A percentile compares a stretch with the other conserved stretches of the same genome.
These are phyloP conservation scores for Limosa lapponica DNA, from an alignment of 2,797 vertebrate genomes.

Conservation along the genomic window DNA sequence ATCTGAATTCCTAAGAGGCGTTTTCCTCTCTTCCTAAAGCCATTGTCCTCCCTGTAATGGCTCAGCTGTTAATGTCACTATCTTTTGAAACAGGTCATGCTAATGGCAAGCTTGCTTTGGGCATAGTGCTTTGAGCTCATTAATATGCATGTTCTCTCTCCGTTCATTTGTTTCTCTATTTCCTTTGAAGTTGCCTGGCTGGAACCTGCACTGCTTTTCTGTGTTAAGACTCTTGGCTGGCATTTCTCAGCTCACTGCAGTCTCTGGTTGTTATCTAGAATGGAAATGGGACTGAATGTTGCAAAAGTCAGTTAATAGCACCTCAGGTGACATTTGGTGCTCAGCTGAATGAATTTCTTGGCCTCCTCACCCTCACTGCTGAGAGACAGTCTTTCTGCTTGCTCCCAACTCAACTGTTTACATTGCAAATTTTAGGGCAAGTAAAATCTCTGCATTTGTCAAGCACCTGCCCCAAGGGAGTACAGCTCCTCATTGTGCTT, in stretches of 20 bases:
- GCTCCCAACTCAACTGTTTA: neutral
- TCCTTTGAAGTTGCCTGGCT: constrained; percentile 59
- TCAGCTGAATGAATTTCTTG: neutral
- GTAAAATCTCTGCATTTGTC: neutral
- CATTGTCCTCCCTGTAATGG: neutral
- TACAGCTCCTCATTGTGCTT: neutral
- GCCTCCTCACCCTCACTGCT: neutral
- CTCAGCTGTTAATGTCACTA: constrained; percentile 48
- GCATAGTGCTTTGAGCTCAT: constrained; percentile 41
- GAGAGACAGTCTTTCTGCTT: neutral
- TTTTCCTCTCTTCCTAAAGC: neutral
- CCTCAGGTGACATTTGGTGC: constrained; percentile 20
- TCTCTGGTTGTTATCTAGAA: constrained; percentile 26
- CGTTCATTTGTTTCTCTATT: constrained; percentile 50
- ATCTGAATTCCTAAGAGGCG: constrained; percentile 48
- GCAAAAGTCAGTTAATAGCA: constrained; percentile 31
- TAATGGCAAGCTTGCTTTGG: constrained; percentile 56
- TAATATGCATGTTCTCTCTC: constrained; percentile 51
- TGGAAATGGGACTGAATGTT: neutral
- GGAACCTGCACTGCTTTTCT: constrained; percentile 47
- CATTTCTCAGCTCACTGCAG: constrained; percentile 24
- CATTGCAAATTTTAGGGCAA: neutral
- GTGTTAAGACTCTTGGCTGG: constrained; percentile 48
- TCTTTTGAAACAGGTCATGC: constrained; percentile 50
- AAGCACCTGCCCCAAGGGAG: neutral